Base-by-base conservation (phyloP, 2,113 vertebrate species). In the Solea senegalensis region DNA sequence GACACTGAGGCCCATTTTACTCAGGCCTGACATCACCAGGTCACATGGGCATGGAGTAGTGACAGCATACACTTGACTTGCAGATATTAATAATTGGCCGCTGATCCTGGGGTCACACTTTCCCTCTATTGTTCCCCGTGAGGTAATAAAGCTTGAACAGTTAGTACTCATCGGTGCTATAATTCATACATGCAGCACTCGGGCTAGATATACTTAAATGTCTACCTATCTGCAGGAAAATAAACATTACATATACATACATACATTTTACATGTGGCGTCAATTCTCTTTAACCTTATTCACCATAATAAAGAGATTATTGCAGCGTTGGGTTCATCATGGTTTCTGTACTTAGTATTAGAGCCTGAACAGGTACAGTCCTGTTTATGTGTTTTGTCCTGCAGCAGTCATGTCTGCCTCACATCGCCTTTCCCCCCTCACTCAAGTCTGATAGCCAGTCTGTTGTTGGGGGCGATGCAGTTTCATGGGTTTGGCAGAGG, bases 81-180 rank as follows among this genome's bases (percentile, higher is more conserved):
- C 21, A 21, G 21, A 21, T 21, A 34, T 50, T 21, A 15, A 61
- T 44, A 40, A 51, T 45, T n/a, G 40, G 46, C 34, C 43, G 13
- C 40, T 45, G 26, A 67, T 74, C 9, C 15, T 9, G 15, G 55
- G 58, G 43, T 77, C 56, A 65, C 59, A 58, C 56, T 74, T 76
- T 67, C 48, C 50, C 69, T 67, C 40, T 16, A 10, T 64, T 56
- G 51, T 74, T 73, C 58, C 61, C 64, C 39, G 21, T 76, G 79
- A 85, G 82, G 68, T 88, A 77, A 77, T 40, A 52, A 78, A 83
- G 72, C 78, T 61, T 63, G 45, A 66, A 69, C 72, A 69, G 68
- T 65, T 70, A 70, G 66, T 46, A 53, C 56, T 73, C 46, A 69
- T 56, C 65, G 39, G 49, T 65, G 72, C 75, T 72, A 12, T 52